These are phyloP conservation scores for Nipponia nippon DNA, from an alignment of 2,113 vertebrate genomes.

Conservation along the genomic window DNA sequence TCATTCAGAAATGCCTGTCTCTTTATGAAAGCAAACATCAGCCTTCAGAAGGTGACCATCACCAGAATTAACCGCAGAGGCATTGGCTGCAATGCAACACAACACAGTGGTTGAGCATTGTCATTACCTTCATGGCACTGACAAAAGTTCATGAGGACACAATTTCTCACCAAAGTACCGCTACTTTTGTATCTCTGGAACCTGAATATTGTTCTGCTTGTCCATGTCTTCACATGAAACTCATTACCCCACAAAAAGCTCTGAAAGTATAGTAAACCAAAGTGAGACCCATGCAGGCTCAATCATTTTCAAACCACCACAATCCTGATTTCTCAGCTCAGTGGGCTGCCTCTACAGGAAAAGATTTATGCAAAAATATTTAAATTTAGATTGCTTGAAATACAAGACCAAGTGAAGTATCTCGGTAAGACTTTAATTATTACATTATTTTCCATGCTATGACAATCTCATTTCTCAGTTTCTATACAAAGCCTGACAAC, in stretches of 20 bases:
- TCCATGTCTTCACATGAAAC: not conserved
- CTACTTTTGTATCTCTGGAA: not conserved
- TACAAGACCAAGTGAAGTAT: not conserved
- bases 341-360: not conserved
- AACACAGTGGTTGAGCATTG: rapidly evolving
- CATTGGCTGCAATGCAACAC: too few species aligned
- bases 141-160: rapidly evolving
- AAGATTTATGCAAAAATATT: not conserved
- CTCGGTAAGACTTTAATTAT: conserved; percentile 12
- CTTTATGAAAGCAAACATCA: not conserved
- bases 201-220: not conserved
- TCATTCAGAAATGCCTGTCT: not conserved
- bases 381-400: not conserved
- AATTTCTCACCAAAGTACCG: not conserved
- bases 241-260: not conserved
- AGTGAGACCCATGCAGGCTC: not conserved
- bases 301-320: not conserved
- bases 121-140: not conserved
- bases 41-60: not conserved
- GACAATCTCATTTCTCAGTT: not conserved
- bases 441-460: not conserved
- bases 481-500: not conserved
- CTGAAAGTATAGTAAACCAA: not conserved
- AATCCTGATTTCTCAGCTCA: not conserved
- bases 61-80: not conserved